A percentile compares a stretch with the other conserved stretches of the same genome.
phyloP scores from a whole-genome alignment of 2,797 vertebrate species.

The Tangara arthus region DNA sequence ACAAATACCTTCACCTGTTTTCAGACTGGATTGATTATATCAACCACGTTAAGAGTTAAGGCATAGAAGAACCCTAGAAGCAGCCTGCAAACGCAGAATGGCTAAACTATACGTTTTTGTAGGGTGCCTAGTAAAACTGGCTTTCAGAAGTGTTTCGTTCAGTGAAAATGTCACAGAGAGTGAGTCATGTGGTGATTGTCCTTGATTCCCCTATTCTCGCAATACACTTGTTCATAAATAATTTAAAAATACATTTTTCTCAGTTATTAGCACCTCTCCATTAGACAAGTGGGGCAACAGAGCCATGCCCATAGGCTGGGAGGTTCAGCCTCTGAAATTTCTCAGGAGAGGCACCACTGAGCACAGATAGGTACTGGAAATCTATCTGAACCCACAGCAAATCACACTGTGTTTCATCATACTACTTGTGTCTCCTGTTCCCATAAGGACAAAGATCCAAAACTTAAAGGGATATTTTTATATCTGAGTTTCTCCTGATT shows the following conservation, averaged over 20 bases:
- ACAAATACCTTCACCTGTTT: background rate
- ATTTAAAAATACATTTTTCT: background rate
- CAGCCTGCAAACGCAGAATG: background rate
- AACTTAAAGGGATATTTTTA: background rate
- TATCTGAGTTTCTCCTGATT: background rate
- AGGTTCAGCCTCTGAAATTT: background rate
- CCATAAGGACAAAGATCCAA: background rate
- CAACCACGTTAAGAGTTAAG: background rate
- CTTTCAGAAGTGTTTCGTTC: background rate
- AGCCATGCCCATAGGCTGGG: background rate
- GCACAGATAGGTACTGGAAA: background rate
- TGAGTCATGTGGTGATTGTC: background rate
- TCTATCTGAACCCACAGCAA: background rate
- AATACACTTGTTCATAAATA: background rate
- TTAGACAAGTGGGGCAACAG: background rate
- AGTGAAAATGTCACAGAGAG: background rate
- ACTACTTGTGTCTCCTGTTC: background rate
- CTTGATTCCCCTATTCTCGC: background rate
- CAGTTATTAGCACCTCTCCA: background rate
- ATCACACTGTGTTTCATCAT: too few species aligned
- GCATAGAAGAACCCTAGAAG: background rate
- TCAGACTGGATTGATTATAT: background rate
- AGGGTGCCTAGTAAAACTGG: background rate
- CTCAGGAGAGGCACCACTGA: background rate
- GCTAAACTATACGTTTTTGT: background rate